Conservation (phyloP, 2,113 vertebrate species). For the Nothobranchius kuhntae region DNA sequence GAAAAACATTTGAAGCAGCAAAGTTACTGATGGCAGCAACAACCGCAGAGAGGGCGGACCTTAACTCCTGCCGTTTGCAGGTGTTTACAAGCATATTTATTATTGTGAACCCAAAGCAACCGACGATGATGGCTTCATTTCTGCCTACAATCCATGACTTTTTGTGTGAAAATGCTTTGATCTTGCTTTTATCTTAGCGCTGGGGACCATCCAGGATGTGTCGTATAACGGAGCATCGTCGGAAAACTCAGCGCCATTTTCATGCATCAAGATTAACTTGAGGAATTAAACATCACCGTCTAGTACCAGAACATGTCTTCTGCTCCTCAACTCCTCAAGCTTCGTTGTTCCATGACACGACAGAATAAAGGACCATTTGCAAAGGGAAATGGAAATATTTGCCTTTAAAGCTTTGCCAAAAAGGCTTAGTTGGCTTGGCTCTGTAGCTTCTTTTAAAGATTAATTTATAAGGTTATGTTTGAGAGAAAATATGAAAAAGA, state of each 20-base stretch:
- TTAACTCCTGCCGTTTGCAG: not conserved
- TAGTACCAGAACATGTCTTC: not conserved
- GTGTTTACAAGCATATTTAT: slow-evolving; percentile 11
- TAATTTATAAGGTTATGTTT: slow-evolving; percentile 5
- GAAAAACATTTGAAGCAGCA: not conserved
- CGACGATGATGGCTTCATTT: slow-evolving; percentile 9
- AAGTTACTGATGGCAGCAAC: not conserved
- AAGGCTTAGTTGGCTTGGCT: not conserved
- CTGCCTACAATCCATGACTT: slow-evolving; percentile 7
- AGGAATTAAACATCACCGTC: slow-evolving; percentile 9
- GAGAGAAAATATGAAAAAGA: not conserved
- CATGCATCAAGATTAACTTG: slow-evolving; percentile 12
- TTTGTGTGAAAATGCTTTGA: slow-evolving; percentile 28
- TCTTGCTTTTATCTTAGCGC: slow-evolving; percentile 28
- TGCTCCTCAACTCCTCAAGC: not conserved
- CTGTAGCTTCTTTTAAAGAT: not conserved
- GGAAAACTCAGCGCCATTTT: slow-evolving; percentile 11
- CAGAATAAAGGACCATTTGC: slow-evolving; percentile 3
- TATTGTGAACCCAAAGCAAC: slow-evolving; percentile 5
- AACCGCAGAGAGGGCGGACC: not conserved
- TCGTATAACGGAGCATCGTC: not conserved
- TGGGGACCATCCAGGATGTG: slow-evolving; percentile 17
- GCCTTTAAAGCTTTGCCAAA: not conserved
- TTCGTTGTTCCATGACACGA: not conserved
- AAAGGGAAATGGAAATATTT: not conserved